phyloP scores from a whole-genome alignment of 2,888 invertebrate species.

The Dromius quadrimaculatus region DNA sequence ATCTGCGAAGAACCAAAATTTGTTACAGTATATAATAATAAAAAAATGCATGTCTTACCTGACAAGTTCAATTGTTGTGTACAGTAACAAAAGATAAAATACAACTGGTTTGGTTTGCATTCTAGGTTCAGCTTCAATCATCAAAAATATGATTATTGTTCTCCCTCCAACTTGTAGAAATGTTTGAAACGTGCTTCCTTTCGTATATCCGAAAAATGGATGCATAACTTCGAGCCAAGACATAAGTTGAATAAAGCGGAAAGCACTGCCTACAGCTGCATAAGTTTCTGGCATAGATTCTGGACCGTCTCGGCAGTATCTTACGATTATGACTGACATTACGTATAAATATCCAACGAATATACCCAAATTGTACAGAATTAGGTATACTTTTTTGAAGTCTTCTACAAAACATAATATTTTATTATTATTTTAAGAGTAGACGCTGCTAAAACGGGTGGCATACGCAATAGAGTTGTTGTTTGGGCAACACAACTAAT shows the following conservation, averaged over 20 bases:
- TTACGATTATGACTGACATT: slow-evolving; percentile 77
- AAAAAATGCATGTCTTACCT: slow-evolving; percentile 70
- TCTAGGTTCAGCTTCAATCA: slow-evolving; percentile 86
- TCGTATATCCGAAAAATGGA: slow-evolving; percentile 89
- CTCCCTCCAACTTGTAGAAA: slow-evolving; percentile 85
- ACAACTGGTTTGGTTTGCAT: slow-evolving; percentile 90
- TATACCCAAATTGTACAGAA: slow-evolving; percentile 91
- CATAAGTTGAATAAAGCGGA: slow-evolving; percentile 85
- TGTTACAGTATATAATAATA: slow-evolving; percentile 18
- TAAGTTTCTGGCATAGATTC: slow-evolving; percentile 79
- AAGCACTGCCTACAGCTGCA: slow-evolving; percentile 78
- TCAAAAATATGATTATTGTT: slow-evolving; percentile 81
- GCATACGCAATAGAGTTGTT: too few relatives aligned
- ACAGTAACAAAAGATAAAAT: slow-evolving; percentile 88
- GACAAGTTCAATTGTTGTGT: slow-evolving; percentile 86
- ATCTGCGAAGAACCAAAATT: slow-evolving; percentile 70
- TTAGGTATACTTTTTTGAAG: slow-evolving; percentile 84
- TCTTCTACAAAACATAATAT: slow-evolving; percentile 72
- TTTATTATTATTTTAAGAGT: not conserved
- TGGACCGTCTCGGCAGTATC: slow-evolving; percentile 80
- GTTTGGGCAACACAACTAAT: too few relatives aligned
- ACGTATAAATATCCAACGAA: slow-evolving; percentile 87
- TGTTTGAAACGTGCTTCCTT: slow-evolving; percentile 79
- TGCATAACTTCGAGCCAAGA: slow-evolving; percentile 91
- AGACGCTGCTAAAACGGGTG: not conserved